Conservation (phyloP, 2,888 invertebrate species). For the Sabatieria punctata region DNA sequence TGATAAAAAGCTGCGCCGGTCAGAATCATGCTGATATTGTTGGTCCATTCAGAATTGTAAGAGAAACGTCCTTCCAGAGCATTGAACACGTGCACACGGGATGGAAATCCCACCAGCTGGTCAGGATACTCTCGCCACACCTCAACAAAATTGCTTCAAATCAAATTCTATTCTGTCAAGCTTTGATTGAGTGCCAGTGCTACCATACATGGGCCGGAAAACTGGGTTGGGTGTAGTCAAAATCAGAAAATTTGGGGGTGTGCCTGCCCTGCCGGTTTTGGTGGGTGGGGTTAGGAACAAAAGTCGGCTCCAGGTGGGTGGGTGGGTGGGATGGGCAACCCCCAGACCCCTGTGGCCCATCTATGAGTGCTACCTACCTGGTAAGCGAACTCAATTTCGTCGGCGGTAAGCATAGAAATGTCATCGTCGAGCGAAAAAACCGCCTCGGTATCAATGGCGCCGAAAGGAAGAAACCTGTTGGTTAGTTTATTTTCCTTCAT, state of each 20-base stretch:
- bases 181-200: no score
- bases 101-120: constrained; percentile 85
- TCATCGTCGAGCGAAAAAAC: constrained; percentile 87
- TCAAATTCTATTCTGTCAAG: no score
- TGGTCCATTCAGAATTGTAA: constrained; percentile 94
- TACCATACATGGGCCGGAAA: no score
- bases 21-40: constrained; percentile 74
- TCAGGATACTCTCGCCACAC: constrained; percentile 95
- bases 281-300: no score
- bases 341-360: no score
- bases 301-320: no score
- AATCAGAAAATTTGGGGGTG: no score
- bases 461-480: constrained; percentile 69
- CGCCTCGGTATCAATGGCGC: constrained; percentile 89
- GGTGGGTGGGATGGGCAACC: no score
- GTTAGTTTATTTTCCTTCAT: background rate
- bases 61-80: constrained; percentile 66
- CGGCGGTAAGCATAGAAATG: constrained; percentile 64
- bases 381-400: constrained; percentile 86
- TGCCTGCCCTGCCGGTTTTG: no score
- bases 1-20: constrained; percentile 94
- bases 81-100: constrained; percentile 81
- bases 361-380: no score
- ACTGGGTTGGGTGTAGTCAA: no score
- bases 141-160: no score